phyloP scores from a whole-genome alignment of 1,140 invertebrate species.

The Eupeodes corollae region DNA sequence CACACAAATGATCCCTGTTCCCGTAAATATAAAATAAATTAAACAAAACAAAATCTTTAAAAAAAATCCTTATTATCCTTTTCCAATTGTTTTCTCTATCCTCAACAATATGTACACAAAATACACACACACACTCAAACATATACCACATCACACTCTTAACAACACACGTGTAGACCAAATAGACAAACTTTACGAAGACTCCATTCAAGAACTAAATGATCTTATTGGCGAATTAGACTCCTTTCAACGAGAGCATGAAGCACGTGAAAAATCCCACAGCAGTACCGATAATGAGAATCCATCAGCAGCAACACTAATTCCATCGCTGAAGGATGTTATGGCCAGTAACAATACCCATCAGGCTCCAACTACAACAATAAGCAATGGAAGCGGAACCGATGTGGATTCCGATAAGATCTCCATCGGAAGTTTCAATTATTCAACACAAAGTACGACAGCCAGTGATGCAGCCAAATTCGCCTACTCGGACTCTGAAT shows the following conservation, averaged over 20 bases:
- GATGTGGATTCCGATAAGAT: constrained; percentile 15
- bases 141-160: constrained; percentile 1
- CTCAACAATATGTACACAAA: constrained; percentile 1
- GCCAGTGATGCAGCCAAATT: constrained; percentile 12
- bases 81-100: not conserved
- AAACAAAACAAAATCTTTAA: not conserved
- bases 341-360: constrained; percentile 10
- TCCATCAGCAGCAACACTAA: constrained; percentile 3
- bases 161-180: not conserved
- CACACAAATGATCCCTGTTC: not conserved
- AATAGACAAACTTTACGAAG: constrained; percentile 37
- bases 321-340: not conserved
- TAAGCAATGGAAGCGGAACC: constrained; percentile 26
- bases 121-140: constrained; percentile 9
- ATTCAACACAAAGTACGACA: constrained; percentile 8
- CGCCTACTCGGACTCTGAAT: constrained; percentile 24
- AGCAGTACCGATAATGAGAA: constrained; percentile 6
- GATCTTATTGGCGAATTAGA: constrained; percentile 39
- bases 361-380: constrained; percentile 6
- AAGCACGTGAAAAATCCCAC: constrained; percentile 29
- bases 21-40: not conserved
- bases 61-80: not conserved
- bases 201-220: constrained; percentile 37
- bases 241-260: constrained; percentile 37
- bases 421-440: constrained; percentile 10